Conservation (phyloP, 1,140 invertebrate genomes). For the Andrena cerasifolii region DNA sequence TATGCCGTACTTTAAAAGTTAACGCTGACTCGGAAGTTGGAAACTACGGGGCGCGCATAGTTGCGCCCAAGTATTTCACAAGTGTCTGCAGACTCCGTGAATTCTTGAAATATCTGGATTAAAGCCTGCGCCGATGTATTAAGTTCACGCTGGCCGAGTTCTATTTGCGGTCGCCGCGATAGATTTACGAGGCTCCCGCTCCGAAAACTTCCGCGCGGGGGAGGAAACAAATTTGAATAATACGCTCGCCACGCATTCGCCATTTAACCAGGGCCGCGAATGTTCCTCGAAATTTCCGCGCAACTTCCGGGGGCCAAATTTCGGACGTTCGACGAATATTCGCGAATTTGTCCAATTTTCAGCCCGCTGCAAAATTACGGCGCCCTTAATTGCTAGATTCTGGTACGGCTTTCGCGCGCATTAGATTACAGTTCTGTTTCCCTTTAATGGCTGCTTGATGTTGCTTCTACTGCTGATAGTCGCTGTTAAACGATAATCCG, state of each 20-base stretch:
- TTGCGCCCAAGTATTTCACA: conserved; percentile 25
- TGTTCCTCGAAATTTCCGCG: neutral
- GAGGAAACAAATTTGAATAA: neutral
- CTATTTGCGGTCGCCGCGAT: neutral
- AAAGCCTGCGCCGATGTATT: conserved; percentile 16
- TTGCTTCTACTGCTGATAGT: too few species aligned
- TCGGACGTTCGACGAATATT: neutral
- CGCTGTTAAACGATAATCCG: too few species aligned
- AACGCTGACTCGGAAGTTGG: conserved; percentile 2
- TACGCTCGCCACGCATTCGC: neutral
- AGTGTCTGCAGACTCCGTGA: neutral
- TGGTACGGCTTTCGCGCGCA: too few species aligned
- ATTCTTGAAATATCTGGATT: conserved; percentile 29
- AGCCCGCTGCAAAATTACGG: too few species aligned
- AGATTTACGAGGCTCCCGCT: neutral
- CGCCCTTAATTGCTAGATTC: too few species aligned
- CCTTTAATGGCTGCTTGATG: too few species aligned
- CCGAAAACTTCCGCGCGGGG: neutral
- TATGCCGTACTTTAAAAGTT: neutral
- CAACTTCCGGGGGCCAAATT: neutral
- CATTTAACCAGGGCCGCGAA: too few species aligned
- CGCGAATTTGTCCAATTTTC: neutral
- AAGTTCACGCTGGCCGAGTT: neutral
- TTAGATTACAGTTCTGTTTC: too few species aligned
- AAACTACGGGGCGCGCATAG: neutral